Evolutionary conservation across 2,888 invertebrate genomes (phyloP).

Genomic region (Syrphus vitripennis): DNA sequence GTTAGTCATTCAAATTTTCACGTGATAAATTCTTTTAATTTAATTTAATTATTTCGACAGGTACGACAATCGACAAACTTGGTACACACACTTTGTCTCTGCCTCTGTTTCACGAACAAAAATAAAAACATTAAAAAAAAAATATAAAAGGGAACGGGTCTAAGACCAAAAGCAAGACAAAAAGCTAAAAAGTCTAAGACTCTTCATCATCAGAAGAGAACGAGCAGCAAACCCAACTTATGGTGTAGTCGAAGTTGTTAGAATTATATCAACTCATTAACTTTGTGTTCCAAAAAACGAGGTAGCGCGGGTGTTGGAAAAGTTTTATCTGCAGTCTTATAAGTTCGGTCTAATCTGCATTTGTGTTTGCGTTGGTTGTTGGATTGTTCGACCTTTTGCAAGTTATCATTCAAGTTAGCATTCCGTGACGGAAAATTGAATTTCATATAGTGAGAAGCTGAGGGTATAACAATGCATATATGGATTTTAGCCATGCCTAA

Average conservation of each 20-base stretch:
- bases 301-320: slow-evolving; percentile 1
- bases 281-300: slow-evolving; percentile 14
- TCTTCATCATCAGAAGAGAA: background rate
- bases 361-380: slow-evolving; percentile 40
- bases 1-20: slow-evolving; percentile 31
- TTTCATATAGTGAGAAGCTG: slow-evolving; percentile 28
- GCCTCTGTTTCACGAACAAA: background rate
- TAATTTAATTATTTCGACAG: slow-evolving; percentile 68
- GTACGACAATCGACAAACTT: slow-evolving; percentile 51
- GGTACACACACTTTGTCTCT: background rate
- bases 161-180: background rate
- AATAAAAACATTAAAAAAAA: background rate
- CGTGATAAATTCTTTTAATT: slow-evolving; percentile 69
- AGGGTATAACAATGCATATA: slow-evolving; percentile 26
- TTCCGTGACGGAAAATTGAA: slow-evolving; percentile 64
- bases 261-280: slow-evolving; percentile 69
- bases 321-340: background rate
- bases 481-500: background rate
- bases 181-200: background rate
- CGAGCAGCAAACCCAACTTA: background rate
- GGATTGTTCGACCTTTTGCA: slow-evolving; percentile 36
- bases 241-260: slow-evolving; percentile 45
- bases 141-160: background rate
- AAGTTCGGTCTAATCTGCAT: slow-evolving; percentile 31
- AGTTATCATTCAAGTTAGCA: slow-evolving; percentile 48